phyloP scores from a whole-genome alignment of 35 echinoderm and acorn worm genomes.

The Ophioderma brevispina region DNA sequence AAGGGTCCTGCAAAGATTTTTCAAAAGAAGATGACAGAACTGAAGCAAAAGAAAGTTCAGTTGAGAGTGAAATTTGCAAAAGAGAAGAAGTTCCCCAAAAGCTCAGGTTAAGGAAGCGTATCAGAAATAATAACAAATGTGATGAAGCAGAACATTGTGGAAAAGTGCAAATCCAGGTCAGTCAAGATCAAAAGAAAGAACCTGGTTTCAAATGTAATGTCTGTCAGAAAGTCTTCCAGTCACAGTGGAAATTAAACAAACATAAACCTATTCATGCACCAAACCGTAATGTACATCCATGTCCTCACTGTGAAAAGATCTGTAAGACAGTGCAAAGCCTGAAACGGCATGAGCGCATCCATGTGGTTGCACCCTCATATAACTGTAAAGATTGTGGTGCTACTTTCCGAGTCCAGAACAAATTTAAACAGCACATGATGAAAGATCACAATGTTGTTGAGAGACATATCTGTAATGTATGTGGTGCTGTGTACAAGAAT shows the following conservation, averaged over 20 bases:
- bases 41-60: too few relatives aligned
- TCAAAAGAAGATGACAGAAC: too few relatives aligned
- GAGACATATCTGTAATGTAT: not conserved
- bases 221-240: not conserved
- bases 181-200: too few relatives aligned
- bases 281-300: not conserved
- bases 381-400: not conserved
- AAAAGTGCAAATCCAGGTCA: too few relatives aligned
- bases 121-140: too few relatives aligned
- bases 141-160: too few relatives aligned
- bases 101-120: too few relatives aligned
- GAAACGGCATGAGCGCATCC: not conserved
- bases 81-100: too few relatives aligned
- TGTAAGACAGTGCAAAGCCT: not conserved
- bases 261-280: not conserved
- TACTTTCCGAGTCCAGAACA: not conserved
- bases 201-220: not conserved
- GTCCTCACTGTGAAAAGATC: not conserved
- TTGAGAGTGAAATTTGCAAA: too few relatives aligned
- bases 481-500: not conserved
- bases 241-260: not conserved
- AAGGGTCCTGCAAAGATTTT: too few relatives aligned
- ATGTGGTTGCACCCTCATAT: not conserved
- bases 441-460: not conserved
- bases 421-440: not conserved